Percentiles rank a stretch among this genome's conserved stretches.
Evolutionary conservation across 2,888 invertebrate genomes (phyloP).

Genomic region (Dichetophora obliterata): DNA sequence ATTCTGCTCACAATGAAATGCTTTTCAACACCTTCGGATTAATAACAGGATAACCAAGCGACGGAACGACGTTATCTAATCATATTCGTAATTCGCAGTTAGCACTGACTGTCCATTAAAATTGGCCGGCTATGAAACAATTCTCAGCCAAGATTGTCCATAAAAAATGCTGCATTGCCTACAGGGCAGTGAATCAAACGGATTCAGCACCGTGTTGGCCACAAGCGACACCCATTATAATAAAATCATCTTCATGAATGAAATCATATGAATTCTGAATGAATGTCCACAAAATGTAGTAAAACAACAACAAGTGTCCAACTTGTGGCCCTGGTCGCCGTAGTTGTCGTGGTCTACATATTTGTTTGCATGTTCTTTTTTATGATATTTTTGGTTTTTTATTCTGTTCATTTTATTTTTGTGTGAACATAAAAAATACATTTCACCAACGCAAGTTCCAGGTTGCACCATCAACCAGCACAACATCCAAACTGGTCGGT

Average conservation of each 20-base stretch:
- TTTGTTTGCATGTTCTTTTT: not conserved
- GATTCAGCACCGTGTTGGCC: conserved; percentile 9
- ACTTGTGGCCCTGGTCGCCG: conserved; percentile 14
- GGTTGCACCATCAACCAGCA: not conserved
- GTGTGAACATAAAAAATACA: conserved; percentile 58
- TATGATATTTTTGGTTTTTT: conserved; percentile 50
- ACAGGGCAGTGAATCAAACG: not conserved
- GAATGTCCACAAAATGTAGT: conserved; percentile 44
- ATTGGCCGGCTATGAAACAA: conserved; percentile 43
- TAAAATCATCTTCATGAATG: conserved; percentile 65
- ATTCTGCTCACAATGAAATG: conserved; percentile 58
- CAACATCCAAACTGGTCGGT: conserved; percentile 45
- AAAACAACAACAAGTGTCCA: conserved; percentile 51
- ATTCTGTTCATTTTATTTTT: conserved; percentile 57
- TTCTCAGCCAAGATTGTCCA: conserved; percentile 33
- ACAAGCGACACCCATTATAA: conserved; percentile 50
- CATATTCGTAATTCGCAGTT: conserved; percentile 51
- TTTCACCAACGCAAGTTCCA: conserved; percentile 23
- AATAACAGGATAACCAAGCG: not conserved
- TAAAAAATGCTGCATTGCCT: not conserved
- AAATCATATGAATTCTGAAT: conserved; percentile 65
- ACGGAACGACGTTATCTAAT: conserved; percentile 56
- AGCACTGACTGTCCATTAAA: conserved; percentile 35
- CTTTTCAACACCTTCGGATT: conserved; percentile 59
- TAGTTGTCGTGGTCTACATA: not conserved